phyloP scores from a whole-genome alignment of 2,888 invertebrate genomes.

The Mimumesa dahlbomi region DNA sequence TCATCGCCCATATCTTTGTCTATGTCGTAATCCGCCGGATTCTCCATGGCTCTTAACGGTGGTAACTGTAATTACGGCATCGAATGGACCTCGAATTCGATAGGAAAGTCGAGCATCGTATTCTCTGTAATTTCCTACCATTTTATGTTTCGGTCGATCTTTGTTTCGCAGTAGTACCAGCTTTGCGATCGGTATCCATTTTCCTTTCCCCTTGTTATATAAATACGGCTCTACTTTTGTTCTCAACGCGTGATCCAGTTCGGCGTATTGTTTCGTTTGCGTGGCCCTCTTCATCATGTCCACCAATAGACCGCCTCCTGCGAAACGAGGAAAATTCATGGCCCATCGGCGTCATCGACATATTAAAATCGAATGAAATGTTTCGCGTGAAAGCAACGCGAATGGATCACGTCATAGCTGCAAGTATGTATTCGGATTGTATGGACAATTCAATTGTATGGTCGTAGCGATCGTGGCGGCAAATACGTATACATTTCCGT shows the following conservation, averaged over 20 bases:
- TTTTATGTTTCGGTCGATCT: conserved; percentile 90
- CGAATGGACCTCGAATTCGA: no score
- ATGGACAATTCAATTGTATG: no score
- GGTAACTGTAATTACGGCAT: conserved; percentile 83
- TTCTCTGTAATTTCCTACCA: conserved; percentile 81
- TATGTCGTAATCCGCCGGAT: conserved; percentile 92
- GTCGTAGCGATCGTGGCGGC: no score
- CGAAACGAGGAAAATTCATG: conserved; percentile 16
- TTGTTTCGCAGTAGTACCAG: conserved; percentile 93
- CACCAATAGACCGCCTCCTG: conserved; percentile 94
- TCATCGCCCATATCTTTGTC: conserved; percentile 86
- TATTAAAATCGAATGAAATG: conserved; percentile 41
- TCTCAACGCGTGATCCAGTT: conserved; percentile 95
- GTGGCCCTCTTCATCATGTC: conserved; percentile 96
- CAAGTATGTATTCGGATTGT: conserved; percentile 48
- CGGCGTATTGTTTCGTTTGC: conserved; percentile 94
- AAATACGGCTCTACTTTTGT: conserved; percentile 95
- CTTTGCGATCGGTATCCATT: conserved; percentile 94
- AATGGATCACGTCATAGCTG: conserved; percentile 46
- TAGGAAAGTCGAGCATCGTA: neutral
- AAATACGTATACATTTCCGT: no score
- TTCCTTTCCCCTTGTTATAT: conserved; percentile 96
- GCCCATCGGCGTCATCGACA: conserved; percentile 3
- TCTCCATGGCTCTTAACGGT: conserved; percentile 89
- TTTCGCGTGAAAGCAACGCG: conserved; percentile 29